Base-by-base conservation (phyloP, 1,140 invertebrate species). In the Drosophila bipectinata region DNA sequence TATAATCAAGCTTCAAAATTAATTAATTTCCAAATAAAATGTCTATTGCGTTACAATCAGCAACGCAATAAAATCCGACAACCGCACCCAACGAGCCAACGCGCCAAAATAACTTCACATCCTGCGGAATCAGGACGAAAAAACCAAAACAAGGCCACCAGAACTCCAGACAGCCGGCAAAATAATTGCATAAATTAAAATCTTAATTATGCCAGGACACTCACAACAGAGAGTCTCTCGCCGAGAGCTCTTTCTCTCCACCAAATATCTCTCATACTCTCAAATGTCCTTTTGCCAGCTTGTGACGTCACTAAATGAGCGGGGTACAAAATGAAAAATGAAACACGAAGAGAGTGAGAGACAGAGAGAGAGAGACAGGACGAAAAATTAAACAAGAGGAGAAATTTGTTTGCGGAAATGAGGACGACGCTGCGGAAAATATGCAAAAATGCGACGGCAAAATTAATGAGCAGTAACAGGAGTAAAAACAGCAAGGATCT, bases 161-260 rank as follows among this genome's bases (percentile, higher is more conserved):
- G 39, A 59, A 73, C 75, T 61, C 47, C 79, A 30, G 39, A 56
- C 75, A 90, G 79, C 87, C 82, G 87, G 83, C 79, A 72, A 87
- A 89, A 88, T 90, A 90, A 90, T 90, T 90, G 87, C 87, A 90
- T 90, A 90, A 90, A 90, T 90, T 90, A 90, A 90, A 90, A 90
- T 82, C 72, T 90, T 90, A 90, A 90, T 90, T 90, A 88, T 88
- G 79, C 76, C 68, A 63, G 59, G 77, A 58, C 84, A 73, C 44
- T 69, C 63, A 60, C 56, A 68, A 61, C 61, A 76, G 55, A 59
- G 62, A 76, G 66, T 4, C 18, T 15, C 0, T 9, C 12, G 0
- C 54, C 18, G 32, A 8, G 14, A 12, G 14, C 4, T n/a, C 26
- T 32, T 24, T 24, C 55, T 18, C 26, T 32, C 32, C 24, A 6